Base-by-base conservation (phyloP, 2,888 invertebrate species). In the Falcaria lacertinaria region DNA sequence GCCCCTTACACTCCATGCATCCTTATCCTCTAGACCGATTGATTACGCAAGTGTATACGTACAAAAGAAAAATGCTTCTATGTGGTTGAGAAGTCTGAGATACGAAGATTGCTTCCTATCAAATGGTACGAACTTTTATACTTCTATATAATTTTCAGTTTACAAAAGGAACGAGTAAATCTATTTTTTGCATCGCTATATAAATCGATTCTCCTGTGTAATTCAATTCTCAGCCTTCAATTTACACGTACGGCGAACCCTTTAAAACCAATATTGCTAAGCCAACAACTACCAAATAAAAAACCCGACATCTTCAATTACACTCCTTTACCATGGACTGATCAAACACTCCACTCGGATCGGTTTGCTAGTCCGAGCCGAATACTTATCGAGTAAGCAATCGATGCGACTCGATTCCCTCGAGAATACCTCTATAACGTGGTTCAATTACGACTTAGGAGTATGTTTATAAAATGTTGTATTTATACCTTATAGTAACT, bases 201-300 rank as follows among this genome's bases (percentile, higher is more conserved):
- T 19, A 19, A 19, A 19, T 19, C 19, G 19, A 19, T 19, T 3
- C 19, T 6, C 3, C 3, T 19, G 28, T 28, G 28, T 2, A 28
- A 28, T 11, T 28, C 28, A 28, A 28, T 28, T 28, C 11, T 3
- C 28, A 11, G 11, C 11, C 28, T 28, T 28, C 15, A 22, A 51
- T 59, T 59, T 50, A 56, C 58, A 48, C 47, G 48, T 51, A 60
- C 49, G 55, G 52, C 48, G 63, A 60, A 57, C 62, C 62, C 65
- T 74, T 71, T 65, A 69, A 77, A 75, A 68, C 60, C 73, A 66
- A 78, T 74, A 69, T 74, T 62, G 65, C 64, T 74, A 50, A 47
- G 49, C 69, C 64, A 72, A 74, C 66, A 70, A 37, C 7, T 15
- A 22, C 42, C 54, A 56, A 60, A 60, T 52, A 68, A 74, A 64